These are phyloP conservation scores for Hydrolagus affinis DNA, from an alignment of 2,113 vertebrate genomes.

Conservation along the genomic window DNA sequence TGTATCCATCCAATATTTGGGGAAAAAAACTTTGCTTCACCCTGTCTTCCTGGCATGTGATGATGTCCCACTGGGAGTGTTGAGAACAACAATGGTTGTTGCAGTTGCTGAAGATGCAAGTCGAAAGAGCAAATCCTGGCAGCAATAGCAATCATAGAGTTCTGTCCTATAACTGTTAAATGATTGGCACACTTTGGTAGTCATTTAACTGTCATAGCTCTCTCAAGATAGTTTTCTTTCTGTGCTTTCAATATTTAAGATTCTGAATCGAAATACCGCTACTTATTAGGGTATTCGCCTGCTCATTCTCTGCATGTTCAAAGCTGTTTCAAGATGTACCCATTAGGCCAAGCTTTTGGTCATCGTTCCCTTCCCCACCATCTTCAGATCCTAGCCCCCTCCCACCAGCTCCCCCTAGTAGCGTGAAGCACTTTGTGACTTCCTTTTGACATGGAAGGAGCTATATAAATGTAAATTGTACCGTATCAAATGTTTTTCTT, in stretches of 20 bases:
- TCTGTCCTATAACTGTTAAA: slow-evolving; percentile 32
- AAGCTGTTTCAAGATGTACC: no score
- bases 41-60: slow-evolving; percentile 28
- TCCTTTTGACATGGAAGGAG: no score
- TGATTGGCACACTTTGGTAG: slow-evolving; percentile 25
- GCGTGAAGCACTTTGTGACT: no score
- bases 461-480: neutral
- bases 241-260: neutral
- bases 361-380: no score
- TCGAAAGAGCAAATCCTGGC: slow-evolving; percentile 31
- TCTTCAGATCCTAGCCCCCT: no score
- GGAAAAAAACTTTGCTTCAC: slow-evolving; percentile 31
- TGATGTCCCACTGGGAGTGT: slow-evolving; percentile 31
- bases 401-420: no score
- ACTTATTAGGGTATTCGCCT: neutral
- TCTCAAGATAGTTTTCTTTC: slow-evolving; percentile 20
- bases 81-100: slow-evolving; percentile 31
- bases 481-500: neutral
- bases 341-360: no score
- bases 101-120: slow-evolving; percentile 27
- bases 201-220: slow-evolving; percentile 28
- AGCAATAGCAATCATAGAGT: slow-evolving; percentile 29
- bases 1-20: slow-evolving; percentile 22
- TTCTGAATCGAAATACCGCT: neutral
- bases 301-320: no score